Evolutionary conservation across 2,797 vertebrate genomes (phyloP), one percentile per base, ranked within the genome.

Genomic region (Melanotaenia boesemani): DNA sequence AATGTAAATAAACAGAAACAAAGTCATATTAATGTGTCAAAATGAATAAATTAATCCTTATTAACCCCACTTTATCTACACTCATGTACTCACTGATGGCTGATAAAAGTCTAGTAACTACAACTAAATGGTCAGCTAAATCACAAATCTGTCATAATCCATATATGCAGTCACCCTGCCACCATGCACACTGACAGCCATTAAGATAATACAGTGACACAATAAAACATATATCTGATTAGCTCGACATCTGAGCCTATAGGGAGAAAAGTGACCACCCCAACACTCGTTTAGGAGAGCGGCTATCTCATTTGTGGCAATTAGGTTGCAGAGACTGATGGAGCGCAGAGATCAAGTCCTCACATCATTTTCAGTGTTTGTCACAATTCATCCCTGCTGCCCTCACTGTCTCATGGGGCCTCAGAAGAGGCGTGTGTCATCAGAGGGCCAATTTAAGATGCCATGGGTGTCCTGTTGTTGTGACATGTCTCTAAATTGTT

Each of bases 391-490:
- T 94, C 85, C 75, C 79, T 1, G 30, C 70, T 83, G 77, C 83
- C 80, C 73, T 63, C 59, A 78, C 76, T 70, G 82, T 90, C 89
- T 89, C 63, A 26, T 55, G 68, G 73, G 90, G 72, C 80, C 80
- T 80, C 80, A 59, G 87, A 90, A 64, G 71, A 90, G 88, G 91
- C 89, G 68, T 79, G 74, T 93, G 91, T 92, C 92, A 91, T 92
- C 88, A 90, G 77, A 88, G 85, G 85, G 82, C 77, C 85, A 88
- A 87, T 89, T 90, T 91, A 84, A 91, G 83, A 89, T 84, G 88
- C 87, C 87, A 89, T 76, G 79, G 82, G 79, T 84, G 81, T 79
- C 77, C 77, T 76, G 81, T 78, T 91, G 90, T 93, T 93, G 89
- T 93, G 89, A 93, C 91, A 91, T 80, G 77, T 54, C 66, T 78